Percentiles rank a stretch among this genome's conserved stretches.
phyloP scores from a whole-genome alignment of 2,113 vertebrate genomes.

The Crotophaga sulcirostris region DNA sequence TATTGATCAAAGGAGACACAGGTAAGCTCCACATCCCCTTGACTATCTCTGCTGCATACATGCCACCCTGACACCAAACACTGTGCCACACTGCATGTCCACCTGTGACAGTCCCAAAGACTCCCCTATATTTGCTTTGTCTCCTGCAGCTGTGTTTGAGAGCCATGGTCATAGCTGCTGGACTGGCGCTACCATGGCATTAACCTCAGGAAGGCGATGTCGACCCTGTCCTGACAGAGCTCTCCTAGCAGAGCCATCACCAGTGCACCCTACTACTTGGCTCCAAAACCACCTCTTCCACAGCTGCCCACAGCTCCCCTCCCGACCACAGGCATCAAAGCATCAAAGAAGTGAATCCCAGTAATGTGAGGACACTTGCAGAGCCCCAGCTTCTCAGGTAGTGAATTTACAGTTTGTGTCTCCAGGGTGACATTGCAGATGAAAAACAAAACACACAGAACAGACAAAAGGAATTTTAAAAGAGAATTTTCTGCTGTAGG shows the following conservation, averaged over 20 bases:
- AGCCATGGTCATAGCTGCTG: neutral
- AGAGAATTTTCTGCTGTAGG: neutral
- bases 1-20: neutral
- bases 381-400: neutral
- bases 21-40: neutral
- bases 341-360: neutral
- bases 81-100: neutral
- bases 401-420: neutral
- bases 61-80: neutral
- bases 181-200: neutral
- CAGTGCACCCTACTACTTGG: neutral
- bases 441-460: neutral
- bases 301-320: neutral
- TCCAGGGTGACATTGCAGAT: neutral
- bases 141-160: neutral
- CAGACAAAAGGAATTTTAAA: neutral
- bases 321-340: neutral
- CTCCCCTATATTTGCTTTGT: neutral
- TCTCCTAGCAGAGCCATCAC: neutral
- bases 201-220: neutral
- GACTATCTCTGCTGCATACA: neutral
- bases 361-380: neutral
- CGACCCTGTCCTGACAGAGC: neutral
- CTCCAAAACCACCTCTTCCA: neutral
- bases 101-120: neutral